Percentiles rank a stretch among this genome's conserved stretches.
Conservation (phyloP, 2,797 vertebrate genomes). For the Sandelia bainsii region DNA sequence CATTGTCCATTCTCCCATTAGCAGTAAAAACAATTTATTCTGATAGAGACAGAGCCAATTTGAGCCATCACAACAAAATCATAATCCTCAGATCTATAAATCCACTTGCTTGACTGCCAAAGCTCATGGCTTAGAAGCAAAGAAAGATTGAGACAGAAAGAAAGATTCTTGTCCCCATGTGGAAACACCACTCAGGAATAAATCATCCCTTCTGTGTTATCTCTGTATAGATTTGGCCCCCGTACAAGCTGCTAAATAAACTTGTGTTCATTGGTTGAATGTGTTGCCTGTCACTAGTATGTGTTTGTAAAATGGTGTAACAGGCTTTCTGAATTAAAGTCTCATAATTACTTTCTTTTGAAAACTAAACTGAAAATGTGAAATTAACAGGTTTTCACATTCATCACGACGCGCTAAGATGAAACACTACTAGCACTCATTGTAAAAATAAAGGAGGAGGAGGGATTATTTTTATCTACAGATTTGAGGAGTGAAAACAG, state of each 20-base stretch:
- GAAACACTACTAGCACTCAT: constrained; percentile 27
- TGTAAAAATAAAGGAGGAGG: constrained; percentile 20
- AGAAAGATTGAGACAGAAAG: constrained; percentile 58
- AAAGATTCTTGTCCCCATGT: constrained; percentile 54
- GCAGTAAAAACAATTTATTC: constrained; percentile 76
- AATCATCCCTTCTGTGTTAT: constrained; percentile 54
- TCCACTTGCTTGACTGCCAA: constrained; percentile 81
- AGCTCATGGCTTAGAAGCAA: constrained; percentile 70
- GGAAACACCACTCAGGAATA: constrained; percentile 47
- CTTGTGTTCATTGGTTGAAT: background rate
- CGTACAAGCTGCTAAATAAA: constrained; percentile 4
- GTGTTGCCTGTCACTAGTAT: background rate
- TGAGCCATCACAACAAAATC: constrained; percentile 82
- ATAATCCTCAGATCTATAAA: constrained; percentile 80
- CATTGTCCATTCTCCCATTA: no score
- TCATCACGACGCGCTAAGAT: constrained; percentile 48
- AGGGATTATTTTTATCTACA: constrained; percentile 51
- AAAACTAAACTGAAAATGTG: constrained; percentile 33
- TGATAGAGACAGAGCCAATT: constrained; percentile 78
- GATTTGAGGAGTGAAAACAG: constrained; percentile 41
- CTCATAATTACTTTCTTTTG: constrained; percentile 38
- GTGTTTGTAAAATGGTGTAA: background rate
- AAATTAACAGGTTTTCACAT: constrained; percentile 55
- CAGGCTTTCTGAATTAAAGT: constrained; percentile 12
- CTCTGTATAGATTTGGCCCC: constrained; percentile 21